These are phyloP conservation scores for Hyles euphorbiae DNA, from an alignment of 1,140 invertebrate genomes.

Conservation along the genomic window DNA sequence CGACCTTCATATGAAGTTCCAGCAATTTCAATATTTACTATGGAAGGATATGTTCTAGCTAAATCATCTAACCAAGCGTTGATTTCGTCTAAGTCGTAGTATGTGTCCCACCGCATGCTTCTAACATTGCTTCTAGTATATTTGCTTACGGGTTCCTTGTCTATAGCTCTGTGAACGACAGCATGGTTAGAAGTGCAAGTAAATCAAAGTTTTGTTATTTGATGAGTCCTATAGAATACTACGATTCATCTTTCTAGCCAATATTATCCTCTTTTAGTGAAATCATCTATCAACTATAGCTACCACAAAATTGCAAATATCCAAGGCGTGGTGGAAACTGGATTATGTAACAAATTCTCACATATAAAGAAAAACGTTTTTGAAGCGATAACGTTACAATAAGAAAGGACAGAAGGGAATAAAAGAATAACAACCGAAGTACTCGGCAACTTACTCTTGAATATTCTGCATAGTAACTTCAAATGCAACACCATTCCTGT, in stretches of 20 bases:
- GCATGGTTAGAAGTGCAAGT: not conserved
- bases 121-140: constrained; percentile 36
- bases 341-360: no score
- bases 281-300: no score
- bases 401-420: no score
- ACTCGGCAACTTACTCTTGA: constrained; percentile 51
- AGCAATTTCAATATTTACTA: constrained; percentile 64
- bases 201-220: not conserved
- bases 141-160: constrained; percentile 36
- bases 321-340: no score
- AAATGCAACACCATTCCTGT: constrained; percentile 34
- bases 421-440: no score
- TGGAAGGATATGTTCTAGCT: constrained; percentile 55
- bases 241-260: no score
- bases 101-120: constrained; percentile 68
- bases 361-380: no score
- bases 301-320: no score
- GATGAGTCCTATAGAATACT: no score
- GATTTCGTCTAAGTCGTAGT: constrained; percentile 70
- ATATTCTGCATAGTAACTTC: constrained; percentile 42
- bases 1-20: constrained; percentile 78
- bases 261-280: no score
- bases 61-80: constrained; percentile 68
- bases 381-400: no score
- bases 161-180: constrained; percentile 40